phyloP scores from a whole-genome alignment of 2,888 invertebrate species.

The Chrysomela aeneicollis region DNA sequence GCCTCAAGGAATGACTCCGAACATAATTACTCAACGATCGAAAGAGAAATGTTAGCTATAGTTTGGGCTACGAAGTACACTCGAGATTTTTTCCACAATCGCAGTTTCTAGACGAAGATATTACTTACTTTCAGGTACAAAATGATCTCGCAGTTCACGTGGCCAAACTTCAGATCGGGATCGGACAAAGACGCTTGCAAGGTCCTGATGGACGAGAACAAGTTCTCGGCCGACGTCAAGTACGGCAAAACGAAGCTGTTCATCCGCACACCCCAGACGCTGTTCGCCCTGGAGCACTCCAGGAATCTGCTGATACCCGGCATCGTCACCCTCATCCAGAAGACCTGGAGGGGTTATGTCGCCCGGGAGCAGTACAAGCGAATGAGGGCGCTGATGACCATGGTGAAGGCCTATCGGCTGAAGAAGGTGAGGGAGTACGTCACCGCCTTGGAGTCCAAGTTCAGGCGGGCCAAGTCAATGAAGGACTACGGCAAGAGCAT shows the following conservation, averaged over 20 bases:
- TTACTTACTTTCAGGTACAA: slow-evolving; percentile 82
- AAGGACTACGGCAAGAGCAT: slow-evolving; percentile 81
- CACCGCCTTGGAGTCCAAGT: slow-evolving; percentile 68
- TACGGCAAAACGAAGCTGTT: slow-evolving; percentile 97
- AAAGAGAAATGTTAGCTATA: too few species aligned
- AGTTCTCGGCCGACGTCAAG: slow-evolving; percentile 83
- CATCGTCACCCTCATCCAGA: slow-evolving; percentile 92
- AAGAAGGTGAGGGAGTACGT: slow-evolving; percentile 82
- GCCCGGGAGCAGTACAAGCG: slow-evolving; percentile 79
- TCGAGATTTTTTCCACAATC: too few species aligned
- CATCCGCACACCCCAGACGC: slow-evolving; percentile 89
- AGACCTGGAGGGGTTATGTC: slow-evolving; percentile 84
- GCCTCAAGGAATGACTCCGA: too few species aligned
- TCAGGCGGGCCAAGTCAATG: slow-evolving; percentile 71
- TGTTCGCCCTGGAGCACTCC: slow-evolving; percentile 88
- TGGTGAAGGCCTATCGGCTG: slow-evolving; percentile 81
- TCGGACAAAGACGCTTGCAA: slow-evolving; percentile 83
- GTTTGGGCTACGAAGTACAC: too few species aligned
- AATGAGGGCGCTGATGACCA: slow-evolving; percentile 84
- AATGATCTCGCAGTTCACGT: slow-evolving; percentile 94
- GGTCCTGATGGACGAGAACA: slow-evolving; percentile 83
- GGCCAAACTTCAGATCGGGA: slow-evolving; percentile 92
- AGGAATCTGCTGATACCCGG: slow-evolving; percentile 89
- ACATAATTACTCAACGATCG: too few species aligned
- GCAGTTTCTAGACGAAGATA: too few species aligned